Base-by-base conservation (phyloP, 2,113 vertebrate species). In the Hemicordylus capensis region DNA sequence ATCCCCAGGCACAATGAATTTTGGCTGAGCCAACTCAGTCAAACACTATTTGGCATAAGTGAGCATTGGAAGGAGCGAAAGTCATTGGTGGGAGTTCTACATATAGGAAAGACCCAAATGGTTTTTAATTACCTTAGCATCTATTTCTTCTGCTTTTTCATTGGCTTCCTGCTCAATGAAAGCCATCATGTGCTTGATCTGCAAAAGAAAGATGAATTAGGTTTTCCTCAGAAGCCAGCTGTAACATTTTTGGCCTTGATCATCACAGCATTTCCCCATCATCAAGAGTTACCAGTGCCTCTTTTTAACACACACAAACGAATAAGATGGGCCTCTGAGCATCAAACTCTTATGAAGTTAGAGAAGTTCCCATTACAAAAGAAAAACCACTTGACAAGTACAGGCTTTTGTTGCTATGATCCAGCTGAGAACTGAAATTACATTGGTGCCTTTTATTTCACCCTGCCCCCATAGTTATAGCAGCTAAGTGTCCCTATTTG, bases 171-270 rank as follows among this genome's bases (percentile, higher is more conserved):
- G 98, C 90, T 99, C 98, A 28, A 99, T 99, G 96, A 99, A 99
- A 96, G 99, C 99, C 99, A 99, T 99, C 98, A 99, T 99, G 92
- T 99, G 98, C 88, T 99, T 99, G 95, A 99, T 99, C 99, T 99
- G 85, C 17, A 87, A 91, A 0, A 56, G 31, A 81, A 95, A 89
- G 28, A 90, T 66, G 74, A 79, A 2, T 56, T 86, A 19, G 2
- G 28, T 34, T 67, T 66, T 85, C n/a, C 67, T 63, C 31, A 61
- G 46, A 88, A 90, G 61, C 2, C 17, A 75, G 58, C 84, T 66
- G 14, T 76, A 64, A 10, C 0, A 1, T 17, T 64, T 59, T 77
- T 73, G 54, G 1, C 7, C 51, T 44, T 73, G 44, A 66, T 79
- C 3, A 78, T 1, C 9, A 67, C 19, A 80, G 1, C 0, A 85